Conservation (phyloP, 92 coral and sea anemone species). For the Epizoanthus rinbou region DNA sequence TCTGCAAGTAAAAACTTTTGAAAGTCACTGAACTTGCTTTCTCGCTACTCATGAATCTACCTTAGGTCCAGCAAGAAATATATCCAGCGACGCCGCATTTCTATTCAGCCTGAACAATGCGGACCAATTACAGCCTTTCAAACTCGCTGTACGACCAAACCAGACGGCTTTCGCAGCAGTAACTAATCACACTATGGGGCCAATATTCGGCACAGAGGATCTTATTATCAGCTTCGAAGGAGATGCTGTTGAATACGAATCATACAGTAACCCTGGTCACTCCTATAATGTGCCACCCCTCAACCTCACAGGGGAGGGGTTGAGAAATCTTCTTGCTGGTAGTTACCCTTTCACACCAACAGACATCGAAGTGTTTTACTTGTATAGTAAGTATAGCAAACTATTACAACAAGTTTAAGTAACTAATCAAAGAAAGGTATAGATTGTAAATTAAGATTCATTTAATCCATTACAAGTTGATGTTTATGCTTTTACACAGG, state of each 20-base stretch:
- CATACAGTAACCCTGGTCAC: neutral
- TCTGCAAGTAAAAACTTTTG: no score
- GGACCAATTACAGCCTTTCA: conserved; percentile 14
- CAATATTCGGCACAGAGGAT: conserved; percentile 25
- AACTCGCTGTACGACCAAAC: conserved; percentile 9
- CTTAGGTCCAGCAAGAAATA: conserved; percentile 24
- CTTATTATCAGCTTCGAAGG: conserved; percentile 4
- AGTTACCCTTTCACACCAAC: conserved; percentile 18
- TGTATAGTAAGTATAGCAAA: conserved; percentile 19
- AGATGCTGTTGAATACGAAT: neutral
- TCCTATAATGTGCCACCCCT: neutral
- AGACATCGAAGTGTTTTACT: conserved; percentile 32
- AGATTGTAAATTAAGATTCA: no score
- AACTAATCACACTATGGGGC: conserved; percentile 6
- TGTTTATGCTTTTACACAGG: no score
- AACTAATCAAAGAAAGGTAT: no score
- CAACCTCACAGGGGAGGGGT: neutral
- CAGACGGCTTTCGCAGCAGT: neutral
- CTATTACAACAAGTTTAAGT: no score
- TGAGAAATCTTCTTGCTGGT: conserved; percentile 19
- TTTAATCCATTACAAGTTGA: no score
- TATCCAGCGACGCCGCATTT: conserved; percentile 34
- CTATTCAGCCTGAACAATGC: conserved; percentile 23
- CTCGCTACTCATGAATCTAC: no score
- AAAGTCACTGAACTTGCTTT: no score